Base-by-base conservation (phyloP, 2,888 invertebrate species). In the Diplolepis rosae region DNA sequence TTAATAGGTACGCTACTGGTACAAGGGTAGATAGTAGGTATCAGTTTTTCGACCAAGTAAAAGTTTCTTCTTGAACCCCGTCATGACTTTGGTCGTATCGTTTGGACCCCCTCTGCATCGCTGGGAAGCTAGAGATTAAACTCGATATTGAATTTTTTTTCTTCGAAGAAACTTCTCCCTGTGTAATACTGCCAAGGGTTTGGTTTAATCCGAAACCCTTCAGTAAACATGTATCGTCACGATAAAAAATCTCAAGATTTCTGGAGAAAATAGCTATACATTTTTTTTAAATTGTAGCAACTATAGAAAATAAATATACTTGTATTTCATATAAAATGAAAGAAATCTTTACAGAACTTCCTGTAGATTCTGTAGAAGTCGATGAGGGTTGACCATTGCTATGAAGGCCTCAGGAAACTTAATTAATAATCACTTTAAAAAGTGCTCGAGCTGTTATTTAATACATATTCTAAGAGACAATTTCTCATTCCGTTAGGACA, bases 61-160 rank as follows among this genome's bases (percentile, higher is more conserved):
- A 74, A 75, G 67, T 71, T 75, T 75, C 69, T 65, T 72, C 73
- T 66, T 48, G 27, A 61, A 77, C 76, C 78, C 79, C 74, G 74
- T 77, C 76, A 75, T 76, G 75, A 77, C 78, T 76, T 73, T 73
- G 76, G 77, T 77, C 79, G 79, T 74, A 73, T 74, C 74, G 73
- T 69, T 54, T 65, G 68, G 66, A 71, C 67, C 78, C 67, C 78
- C 77, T 78, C 71, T 74, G 69, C 77, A 75, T 73, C 75, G 73
- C 75, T 73, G 76, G 71, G 73, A 78, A 76, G 76, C 79, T 76
- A 72, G 75, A 80, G 81, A 82, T 82, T 80, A 78, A 80, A 80
- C 76, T 77, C 75, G 80, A 81, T 82, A 82, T 82, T 80, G 80
- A 80, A 79, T 80, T 81, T 82, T 70, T n/a, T 75, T 77, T 71